phyloP scores from a whole-genome alignment of 2,113 vertebrate species.

The Calidris pugnax region DNA sequence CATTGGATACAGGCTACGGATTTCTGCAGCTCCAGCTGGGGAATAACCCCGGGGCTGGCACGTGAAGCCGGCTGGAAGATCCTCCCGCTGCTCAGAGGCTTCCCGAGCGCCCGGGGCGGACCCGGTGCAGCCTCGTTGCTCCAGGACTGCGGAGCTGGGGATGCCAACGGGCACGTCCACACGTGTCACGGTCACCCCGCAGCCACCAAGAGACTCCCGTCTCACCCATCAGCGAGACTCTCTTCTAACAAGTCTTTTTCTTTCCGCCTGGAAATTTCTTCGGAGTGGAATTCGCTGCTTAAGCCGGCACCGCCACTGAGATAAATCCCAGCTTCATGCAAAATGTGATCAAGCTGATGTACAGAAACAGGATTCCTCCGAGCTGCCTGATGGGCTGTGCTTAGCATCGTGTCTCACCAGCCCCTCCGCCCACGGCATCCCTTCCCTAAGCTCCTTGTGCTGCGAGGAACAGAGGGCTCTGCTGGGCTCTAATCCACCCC shows the following conservation, averaged over 20 bases:
- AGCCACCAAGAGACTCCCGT: not conserved
- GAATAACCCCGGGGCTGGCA: not conserved
- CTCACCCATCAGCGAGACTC: fast-evolving
- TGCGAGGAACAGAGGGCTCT: not conserved
- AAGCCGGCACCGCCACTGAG: not conserved
- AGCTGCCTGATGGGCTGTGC: conserved; percentile 23
- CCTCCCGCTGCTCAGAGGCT: not conserved
- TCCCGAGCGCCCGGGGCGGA: not conserved
- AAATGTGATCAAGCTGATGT: conserved; percentile 12
- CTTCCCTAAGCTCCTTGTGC: not conserved
- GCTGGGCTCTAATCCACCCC: not conserved
- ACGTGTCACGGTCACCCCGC: not conserved
- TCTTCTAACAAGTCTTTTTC: not conserved
- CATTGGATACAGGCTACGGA: not conserved
- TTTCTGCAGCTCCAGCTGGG: not conserved
- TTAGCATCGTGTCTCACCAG: conserved; percentile 11
- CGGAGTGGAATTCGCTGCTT: not conserved
- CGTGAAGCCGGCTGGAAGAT: not conserved
- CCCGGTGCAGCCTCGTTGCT: fast-evolving
- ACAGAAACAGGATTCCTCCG: conserved; percentile 18
- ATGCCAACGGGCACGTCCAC: fast-evolving
- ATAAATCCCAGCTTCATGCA: conserved; percentile 35
- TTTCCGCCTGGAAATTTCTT: not conserved
- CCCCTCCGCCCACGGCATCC: not conserved
- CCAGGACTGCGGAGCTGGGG: not conserved